These are phyloP conservation scores for Xylota segnis DNA, from an alignment of 2,888 invertebrate species.

Conservation along the genomic window DNA sequence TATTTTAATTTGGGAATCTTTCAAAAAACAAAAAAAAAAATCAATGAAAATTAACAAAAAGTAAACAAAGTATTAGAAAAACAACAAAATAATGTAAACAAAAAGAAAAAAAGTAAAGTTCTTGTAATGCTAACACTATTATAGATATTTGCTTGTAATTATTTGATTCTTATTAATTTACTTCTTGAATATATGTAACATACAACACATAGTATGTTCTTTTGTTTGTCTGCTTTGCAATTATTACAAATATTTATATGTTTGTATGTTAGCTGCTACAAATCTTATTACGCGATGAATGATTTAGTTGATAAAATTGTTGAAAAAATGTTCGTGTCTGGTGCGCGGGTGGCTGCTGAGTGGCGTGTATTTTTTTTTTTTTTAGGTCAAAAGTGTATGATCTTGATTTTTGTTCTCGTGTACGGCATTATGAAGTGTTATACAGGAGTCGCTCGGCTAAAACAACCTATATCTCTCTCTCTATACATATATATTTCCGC, in stretches of 20 bases:
- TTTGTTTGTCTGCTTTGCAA: constrained; percentile 38
- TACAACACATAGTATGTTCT: constrained; percentile 9
- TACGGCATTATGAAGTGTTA: constrained; percentile 21
- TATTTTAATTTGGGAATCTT: neutral
- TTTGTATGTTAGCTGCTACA: constrained; percentile 15
- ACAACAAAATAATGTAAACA: constrained; percentile 22
- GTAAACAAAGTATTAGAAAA: constrained; percentile 1
- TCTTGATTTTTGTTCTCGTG: constrained; percentile 13
- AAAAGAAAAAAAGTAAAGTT: neutral
- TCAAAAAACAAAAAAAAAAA: constrained; percentile 19
- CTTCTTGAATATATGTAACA: constrained; percentile 29
- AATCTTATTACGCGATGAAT: constrained; percentile 43
- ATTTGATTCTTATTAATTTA: constrained; percentile 37
- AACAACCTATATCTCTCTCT: constrained; percentile 10
- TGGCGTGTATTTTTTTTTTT: constrained; percentile 6
- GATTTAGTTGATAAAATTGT: constrained; percentile 26
- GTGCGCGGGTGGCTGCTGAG: constrained; percentile 24
- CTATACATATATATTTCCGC: constrained; percentile 13
- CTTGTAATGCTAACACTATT: constrained; percentile 39
- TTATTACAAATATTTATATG: constrained; percentile 29
- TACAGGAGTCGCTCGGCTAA: neutral
- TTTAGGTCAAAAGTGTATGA: constrained; percentile 8
- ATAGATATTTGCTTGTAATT: constrained; percentile 39
- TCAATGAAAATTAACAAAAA: constrained; percentile 8
- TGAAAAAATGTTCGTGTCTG: constrained; percentile 19